These are phyloP conservation scores for Microcebus tavaratra DNA, from an alignment of 2,113 vertebrate genomes.

Conservation along the genomic window DNA sequence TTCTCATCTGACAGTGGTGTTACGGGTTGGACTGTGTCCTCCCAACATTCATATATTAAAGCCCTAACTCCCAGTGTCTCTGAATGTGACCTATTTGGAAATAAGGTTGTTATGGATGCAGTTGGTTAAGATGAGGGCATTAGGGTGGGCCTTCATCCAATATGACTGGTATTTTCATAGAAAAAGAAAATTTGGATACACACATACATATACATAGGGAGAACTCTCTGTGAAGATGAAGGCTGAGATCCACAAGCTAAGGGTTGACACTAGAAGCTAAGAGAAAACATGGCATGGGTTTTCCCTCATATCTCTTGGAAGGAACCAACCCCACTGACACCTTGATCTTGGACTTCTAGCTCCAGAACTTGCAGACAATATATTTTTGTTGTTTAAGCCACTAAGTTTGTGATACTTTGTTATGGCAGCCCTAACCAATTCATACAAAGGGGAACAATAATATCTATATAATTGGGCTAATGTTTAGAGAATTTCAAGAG, in stretches of 20 bases:
- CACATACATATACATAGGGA: neutral
- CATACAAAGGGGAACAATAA: neutral
- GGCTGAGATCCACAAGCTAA: neutral
- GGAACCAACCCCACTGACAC: neutral
- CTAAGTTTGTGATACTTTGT: neutral
- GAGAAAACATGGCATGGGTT: neutral
- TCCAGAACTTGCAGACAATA: neutral
- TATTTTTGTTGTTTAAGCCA: neutral
- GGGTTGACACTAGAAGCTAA: neutral
- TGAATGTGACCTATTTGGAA: neutral
- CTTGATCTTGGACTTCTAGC: neutral
- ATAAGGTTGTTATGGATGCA: neutral
- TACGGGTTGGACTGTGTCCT: neutral
- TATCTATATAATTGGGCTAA: neutral
- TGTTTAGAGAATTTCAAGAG: neutral
- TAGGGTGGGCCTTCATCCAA: neutral
- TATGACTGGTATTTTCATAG: neutral
- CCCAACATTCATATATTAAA: neutral
- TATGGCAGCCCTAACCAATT: neutral
- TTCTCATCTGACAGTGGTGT: neutral
- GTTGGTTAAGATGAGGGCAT: neutral
- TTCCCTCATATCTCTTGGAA: neutral
- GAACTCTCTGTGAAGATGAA: neutral
- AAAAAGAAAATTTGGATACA: neutral
- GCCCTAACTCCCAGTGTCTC: neutral